phyloP scores from a whole-genome alignment of 2,888 invertebrate genomes.

The Eristalinus sepulchralis region DNA sequence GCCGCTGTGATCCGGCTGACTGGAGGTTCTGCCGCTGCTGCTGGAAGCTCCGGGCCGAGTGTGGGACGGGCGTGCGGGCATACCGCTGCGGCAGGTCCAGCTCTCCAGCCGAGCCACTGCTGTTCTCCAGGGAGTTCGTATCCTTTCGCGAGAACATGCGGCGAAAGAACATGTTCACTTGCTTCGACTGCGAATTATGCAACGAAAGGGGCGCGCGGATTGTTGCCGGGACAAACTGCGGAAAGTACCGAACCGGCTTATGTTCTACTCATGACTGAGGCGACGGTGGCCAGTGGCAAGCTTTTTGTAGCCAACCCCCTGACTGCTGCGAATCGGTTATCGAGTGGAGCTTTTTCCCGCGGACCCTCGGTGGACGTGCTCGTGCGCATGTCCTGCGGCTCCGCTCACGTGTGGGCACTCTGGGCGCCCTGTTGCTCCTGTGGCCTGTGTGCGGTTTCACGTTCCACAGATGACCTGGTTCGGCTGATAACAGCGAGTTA shows the following conservation, averaged over 20 bases:
- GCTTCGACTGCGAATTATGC: constrained; percentile 45
- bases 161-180: constrained; percentile 77
- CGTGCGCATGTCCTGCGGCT: constrained; percentile 47
- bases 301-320: constrained; percentile 67
- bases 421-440: constrained; percentile 50
- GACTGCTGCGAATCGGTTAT: constrained; percentile 58
- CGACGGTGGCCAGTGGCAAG: constrained; percentile 43
- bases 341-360: constrained; percentile 47
- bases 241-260: constrained; percentile 57
- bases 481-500: constrained; percentile 60
- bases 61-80: constrained; percentile 48
- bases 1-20: constrained; percentile 61
- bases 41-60: constrained; percentile 33
- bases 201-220: constrained; percentile 32
- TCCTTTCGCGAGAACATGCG: constrained; percentile 78
- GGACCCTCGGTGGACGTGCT: constrained; percentile 32
- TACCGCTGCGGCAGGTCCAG: constrained; percentile 33
- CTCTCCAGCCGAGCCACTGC: not conserved
- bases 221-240: constrained; percentile 18
- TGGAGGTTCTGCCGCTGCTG: constrained; percentile 46
- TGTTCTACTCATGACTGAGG: constrained; percentile 71
- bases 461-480: constrained; percentile 61
- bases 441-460: not conserved
- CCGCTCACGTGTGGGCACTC: constrained; percentile 32
- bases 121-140: constrained; percentile 56